phyloP scores from a whole-genome alignment of 1,140 invertebrate species.

The Eumeta japonica region DNA sequence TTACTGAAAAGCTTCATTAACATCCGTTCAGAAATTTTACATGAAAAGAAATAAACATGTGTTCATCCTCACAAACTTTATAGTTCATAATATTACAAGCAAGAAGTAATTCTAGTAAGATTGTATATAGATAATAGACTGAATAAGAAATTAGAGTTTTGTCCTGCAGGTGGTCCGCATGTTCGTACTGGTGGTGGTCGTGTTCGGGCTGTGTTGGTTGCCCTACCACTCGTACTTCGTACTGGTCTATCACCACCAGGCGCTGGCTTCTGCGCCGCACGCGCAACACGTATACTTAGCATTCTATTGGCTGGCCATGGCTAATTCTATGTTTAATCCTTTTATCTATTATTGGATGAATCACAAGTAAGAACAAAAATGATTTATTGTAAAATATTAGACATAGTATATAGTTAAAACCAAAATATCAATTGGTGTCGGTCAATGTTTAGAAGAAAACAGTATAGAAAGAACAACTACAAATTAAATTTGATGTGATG shows the following conservation, averaged over 20 bases:
- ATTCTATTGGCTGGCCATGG: constrained; percentile 91
- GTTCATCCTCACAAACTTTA: too few relatives aligned
- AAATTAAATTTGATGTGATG: too few relatives aligned
- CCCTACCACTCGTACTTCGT: constrained; percentile 87
- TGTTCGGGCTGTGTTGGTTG: constrained; percentile 85
- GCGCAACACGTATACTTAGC: constrained; percentile 77
- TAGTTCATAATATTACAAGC: too few relatives aligned
- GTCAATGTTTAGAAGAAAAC: not conserved
- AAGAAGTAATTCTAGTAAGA: too few relatives aligned
- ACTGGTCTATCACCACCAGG: constrained; percentile 72
- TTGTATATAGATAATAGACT: too few relatives aligned
- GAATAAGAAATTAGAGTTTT: too few relatives aligned
- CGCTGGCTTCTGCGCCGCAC: constrained; percentile 65
- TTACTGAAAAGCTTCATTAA: too few relatives aligned
- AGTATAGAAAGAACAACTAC: too few relatives aligned
- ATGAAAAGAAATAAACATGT: too few relatives aligned
- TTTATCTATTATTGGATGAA: constrained; percentile 93
- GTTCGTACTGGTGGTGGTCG: constrained; percentile 77
- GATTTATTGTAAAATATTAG: not conserved
- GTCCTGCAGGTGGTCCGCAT: constrained; percentile 74
- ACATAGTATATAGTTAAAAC: constrained; percentile 1
- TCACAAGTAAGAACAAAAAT: constrained; percentile 43
- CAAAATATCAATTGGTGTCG: not conserved
- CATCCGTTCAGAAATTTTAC: too few relatives aligned
- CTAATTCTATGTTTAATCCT: constrained; percentile 87